phyloP scores from a whole-genome alignment of 2,797 vertebrate species.

The Gymnopithys bicolor region DNA sequence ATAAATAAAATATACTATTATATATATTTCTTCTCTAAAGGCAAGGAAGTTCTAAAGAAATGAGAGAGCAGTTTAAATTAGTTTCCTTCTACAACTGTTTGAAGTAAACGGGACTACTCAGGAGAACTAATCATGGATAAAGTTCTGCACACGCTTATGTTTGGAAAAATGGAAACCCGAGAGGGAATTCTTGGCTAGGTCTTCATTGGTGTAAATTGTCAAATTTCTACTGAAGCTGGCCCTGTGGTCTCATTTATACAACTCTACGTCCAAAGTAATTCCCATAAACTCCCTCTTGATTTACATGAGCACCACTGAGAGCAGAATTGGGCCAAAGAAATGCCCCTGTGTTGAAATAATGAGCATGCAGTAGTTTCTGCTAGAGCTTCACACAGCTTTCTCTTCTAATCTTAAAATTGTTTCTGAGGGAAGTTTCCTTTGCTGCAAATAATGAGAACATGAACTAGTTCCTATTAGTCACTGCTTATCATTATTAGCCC shows the following conservation, averaged over 20 bases:
- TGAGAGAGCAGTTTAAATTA: background rate
- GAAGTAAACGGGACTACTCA: background rate
- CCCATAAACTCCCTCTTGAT: constrained; percentile 50
- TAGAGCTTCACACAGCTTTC: constrained; percentile 24
- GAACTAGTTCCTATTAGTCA: constrained; percentile 34
- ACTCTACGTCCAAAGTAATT: constrained; percentile 45
- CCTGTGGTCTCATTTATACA: constrained; percentile 50
- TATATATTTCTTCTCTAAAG: background rate
- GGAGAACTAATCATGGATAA: background rate
- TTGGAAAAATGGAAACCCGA: constrained; percentile 24
- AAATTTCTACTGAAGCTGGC: constrained; percentile 37
- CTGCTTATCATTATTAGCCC: constrained; percentile 36
- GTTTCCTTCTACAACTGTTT: background rate
- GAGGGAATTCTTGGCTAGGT: constrained; percentile 47
- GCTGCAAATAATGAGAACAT: constrained; percentile 40
- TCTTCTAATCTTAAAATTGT: constrained; percentile 42
- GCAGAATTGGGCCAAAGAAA: constrained; percentile 2
- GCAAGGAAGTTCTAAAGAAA: background rate
- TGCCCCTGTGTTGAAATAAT: constrained; percentile 47
- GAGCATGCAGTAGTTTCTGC: constrained; percentile 25
- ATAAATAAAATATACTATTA: background rate
- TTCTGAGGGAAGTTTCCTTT: constrained; percentile 39
- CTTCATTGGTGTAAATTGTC: constrained; percentile 48
- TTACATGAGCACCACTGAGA: constrained; percentile 28
- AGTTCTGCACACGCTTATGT: background rate